phyloP scores from a whole-genome alignment of 1,140 invertebrate species.

The Vanessa tameamea region DNA sequence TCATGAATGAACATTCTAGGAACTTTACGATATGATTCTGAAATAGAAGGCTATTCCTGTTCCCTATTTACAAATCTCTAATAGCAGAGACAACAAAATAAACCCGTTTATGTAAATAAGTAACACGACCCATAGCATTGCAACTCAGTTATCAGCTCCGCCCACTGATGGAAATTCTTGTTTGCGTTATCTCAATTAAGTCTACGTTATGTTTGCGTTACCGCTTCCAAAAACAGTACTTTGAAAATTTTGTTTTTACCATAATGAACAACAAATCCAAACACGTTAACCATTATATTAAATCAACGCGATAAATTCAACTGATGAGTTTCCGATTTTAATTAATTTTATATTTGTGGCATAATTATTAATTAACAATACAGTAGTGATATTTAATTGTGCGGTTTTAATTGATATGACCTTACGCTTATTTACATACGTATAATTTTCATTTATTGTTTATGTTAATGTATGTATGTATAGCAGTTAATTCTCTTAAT shows the following conservation, averaged over 20 bases:
- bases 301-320: conserved; percentile 29
- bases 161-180: conserved; percentile 65
- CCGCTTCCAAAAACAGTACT: conserved; percentile 63
- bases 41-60: neutral
- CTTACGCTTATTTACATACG: conserved; percentile 32
- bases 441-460: conserved; percentile 24
- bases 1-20: no score
- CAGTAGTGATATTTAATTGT: conserved; percentile 34
- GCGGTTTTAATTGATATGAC: conserved; percentile 34
- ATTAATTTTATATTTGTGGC: conserved; percentile 35
- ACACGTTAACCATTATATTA: conserved; percentile 27
- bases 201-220: conserved; percentile 70
- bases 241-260: conserved; percentile 67
- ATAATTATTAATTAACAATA: conserved; percentile 34
- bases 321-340: conserved; percentile 36
- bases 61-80: conserved; percentile 14
- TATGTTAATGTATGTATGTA: conserved; percentile 3
- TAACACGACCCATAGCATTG: conserved; percentile 48
- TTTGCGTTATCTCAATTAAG: conserved; percentile 79
- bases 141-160: conserved; percentile 56
- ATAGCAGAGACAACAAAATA: conserved; percentile 41
- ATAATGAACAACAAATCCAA: conserved; percentile 39
- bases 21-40: no score
- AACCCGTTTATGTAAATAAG: conserved; percentile 48
- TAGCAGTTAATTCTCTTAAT: conserved; percentile 7